phyloP scores from a whole-genome alignment of 2,888 invertebrate genomes.

The Euproctis similis region DNA sequence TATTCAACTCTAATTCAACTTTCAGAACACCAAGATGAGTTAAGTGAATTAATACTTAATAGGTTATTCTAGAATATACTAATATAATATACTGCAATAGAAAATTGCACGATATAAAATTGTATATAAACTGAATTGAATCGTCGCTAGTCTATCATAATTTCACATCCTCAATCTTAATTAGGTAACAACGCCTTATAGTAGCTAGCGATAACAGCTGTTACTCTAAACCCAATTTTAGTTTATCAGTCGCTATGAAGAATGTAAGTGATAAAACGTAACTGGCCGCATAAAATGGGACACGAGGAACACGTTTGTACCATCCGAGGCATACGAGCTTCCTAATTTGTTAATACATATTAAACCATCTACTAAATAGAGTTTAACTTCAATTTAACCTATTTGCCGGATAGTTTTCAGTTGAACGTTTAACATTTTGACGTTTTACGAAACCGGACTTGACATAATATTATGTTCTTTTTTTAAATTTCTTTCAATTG shows the following conservation, averaged over 20 bases:
- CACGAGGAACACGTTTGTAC: slow-evolving; percentile 18
- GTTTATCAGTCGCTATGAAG: slow-evolving; percentile 20
- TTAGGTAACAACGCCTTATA: slow-evolving; percentile 18
- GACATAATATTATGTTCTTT: no score
- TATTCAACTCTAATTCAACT: no score
- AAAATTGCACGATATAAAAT: no score
- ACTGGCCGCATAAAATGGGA: slow-evolving; percentile 18
- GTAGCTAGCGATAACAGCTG: slow-evolving; percentile 10
- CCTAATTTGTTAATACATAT: slow-evolving; percentile 5
- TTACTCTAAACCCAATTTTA: slow-evolving; percentile 18
- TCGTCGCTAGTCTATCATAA: not conserved
- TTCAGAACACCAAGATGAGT: no score
- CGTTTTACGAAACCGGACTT: no score
- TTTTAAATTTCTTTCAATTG: no score
- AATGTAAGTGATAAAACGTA: slow-evolving; percentile 21
- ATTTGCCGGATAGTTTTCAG: slow-evolving; percentile 3
- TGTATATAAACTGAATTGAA: no score
- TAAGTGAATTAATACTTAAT: no score
- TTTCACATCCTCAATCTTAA: slow-evolving; percentile 16
- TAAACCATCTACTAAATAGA: slow-evolving; percentile 1
- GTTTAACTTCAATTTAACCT: slow-evolving; percentile 1
- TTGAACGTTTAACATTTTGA: no score
- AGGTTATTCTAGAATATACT: no score
- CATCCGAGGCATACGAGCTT: slow-evolving; percentile 14
- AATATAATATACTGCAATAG: no score